phyloP scores from a whole-genome alignment of 2,888 invertebrate genomes.

The Phaonia tiefii region DNA sequence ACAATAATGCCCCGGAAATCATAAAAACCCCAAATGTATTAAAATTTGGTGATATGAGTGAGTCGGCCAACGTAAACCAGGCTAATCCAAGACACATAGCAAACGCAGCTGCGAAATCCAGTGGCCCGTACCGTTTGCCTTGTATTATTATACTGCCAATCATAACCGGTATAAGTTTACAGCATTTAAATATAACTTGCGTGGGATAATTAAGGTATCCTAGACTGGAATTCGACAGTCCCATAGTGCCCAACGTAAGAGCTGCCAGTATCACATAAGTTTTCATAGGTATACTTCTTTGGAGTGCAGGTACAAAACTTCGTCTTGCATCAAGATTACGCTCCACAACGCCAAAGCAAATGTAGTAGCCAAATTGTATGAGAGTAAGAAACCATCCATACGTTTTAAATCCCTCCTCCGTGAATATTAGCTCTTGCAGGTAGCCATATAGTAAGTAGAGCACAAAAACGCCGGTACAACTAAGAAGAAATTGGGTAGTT shows the following conservation, averaged over 20 bases:
- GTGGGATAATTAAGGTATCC: slow-evolving; percentile 98
- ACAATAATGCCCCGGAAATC: slow-evolving; percentile 92
- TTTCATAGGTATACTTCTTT: slow-evolving; percentile 89
- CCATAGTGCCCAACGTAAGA: slow-evolving; percentile 96
- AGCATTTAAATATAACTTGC: slow-evolving; percentile 98
- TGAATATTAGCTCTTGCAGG: slow-evolving; percentile 94
- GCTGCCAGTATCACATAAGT: slow-evolving; percentile 91
- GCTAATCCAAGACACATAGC: slow-evolving; percentile 94
- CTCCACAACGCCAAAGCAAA: slow-evolving; percentile 89
- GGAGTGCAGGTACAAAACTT: slow-evolving; percentile 80
- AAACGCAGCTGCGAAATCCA: slow-evolving; percentile 92
- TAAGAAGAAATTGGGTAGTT: slow-evolving; percentile 87
- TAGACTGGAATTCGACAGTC: slow-evolving; percentile 95
- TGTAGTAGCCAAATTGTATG: slow-evolving; percentile 94
- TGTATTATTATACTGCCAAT: slow-evolving; percentile 96
- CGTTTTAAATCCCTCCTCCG: slow-evolving; percentile 92
- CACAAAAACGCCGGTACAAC: slow-evolving; percentile 90
- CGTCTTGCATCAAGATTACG: slow-evolving; percentile 81
- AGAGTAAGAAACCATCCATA: slow-evolving; percentile 96
- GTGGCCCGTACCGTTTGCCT: slow-evolving; percentile 90
- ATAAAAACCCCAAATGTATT: slow-evolving; percentile 86
- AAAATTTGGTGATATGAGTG: slow-evolving; percentile 88
- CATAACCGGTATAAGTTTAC: slow-evolving; percentile 97
- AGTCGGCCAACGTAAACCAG: slow-evolving; percentile 93
- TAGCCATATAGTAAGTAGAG: slow-evolving; percentile 96